Evolutionary conservation across 2,113 vertebrate species (phyloP), one percentile per base, ranked within the genome.

Genomic region (Sinosuthora webbiana): DNA sequence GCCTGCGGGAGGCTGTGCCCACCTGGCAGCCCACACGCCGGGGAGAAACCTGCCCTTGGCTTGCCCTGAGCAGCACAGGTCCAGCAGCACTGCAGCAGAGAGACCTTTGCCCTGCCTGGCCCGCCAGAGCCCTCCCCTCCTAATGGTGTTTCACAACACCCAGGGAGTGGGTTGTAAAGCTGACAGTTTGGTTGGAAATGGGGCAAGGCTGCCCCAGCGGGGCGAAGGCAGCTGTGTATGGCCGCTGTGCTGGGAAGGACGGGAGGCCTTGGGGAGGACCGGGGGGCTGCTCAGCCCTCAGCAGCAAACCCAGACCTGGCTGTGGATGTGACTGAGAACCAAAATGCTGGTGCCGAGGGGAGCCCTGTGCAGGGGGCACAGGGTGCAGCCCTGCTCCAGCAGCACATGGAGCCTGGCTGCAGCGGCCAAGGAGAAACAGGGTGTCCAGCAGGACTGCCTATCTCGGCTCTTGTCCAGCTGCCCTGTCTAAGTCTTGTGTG

Each of bases 81-180:
- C 49, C 17, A 1, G 1, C 59, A 28, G 35, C 15, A 14, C 37
- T 5, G 0, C 0, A 37, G 77, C 73, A n/a, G 13, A 0, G 6
- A 68, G 65, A 57, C 80, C 71, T 79, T 47, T 0, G 3, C 70
- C 70, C 79, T 68, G 65, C 79, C 70, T 4, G 3, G 77, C 25
- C 25, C 0, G 2, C 33, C 9, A 4, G 41, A 64, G 68, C 73
- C 53, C 21, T 84, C 39, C 35, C 24, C 18, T 22, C 11, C 63
- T 20, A 7, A 18, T 0, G n/a, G 57, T 5, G 33, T 42, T 91
- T 52, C 83, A 39, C 70, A 86, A 31, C 83, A 52, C 3, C 42
- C 71, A 11, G 63, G 53, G 60, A 33, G 63, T 0, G 27, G 78
- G 33, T 19, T 25, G 30, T 33, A 68, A 39, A 70, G 70, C 52